phyloP scores from a whole-genome alignment of 2,797 vertebrate genomes.

The Gorsachius magnificus region DNA sequence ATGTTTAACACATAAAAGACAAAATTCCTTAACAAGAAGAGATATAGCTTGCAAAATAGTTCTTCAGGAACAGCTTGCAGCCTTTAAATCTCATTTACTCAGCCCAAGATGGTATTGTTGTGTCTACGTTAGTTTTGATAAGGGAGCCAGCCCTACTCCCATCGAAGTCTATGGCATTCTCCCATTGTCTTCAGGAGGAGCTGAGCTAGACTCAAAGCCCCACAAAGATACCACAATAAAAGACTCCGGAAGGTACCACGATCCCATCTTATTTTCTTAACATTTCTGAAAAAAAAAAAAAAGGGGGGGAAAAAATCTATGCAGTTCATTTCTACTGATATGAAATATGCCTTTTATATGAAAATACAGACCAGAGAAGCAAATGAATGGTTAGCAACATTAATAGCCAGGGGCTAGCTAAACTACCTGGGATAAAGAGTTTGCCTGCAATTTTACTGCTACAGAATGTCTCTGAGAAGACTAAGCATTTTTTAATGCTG shows the following conservation, averaged over 20 bases:
- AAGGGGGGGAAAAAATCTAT: not conserved
- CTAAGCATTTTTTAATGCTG: not conserved
- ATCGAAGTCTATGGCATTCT: not conserved
- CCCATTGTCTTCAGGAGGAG: not conserved
- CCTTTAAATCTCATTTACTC: slow-evolving; percentile 24
- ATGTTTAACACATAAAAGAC: slow-evolving; percentile 27
- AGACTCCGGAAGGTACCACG: not conserved
- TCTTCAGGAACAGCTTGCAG: slow-evolving; percentile 6
- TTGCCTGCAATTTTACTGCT: not conserved
- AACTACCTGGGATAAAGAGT: not conserved
- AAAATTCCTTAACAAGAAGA: slow-evolving; percentile 50
- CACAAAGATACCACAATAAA: not conserved
- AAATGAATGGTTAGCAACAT: not conserved
- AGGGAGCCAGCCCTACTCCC: not conserved
- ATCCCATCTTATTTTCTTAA: not conserved
- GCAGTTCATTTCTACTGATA: not conserved
- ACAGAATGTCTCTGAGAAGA: not conserved
- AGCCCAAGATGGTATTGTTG: slow-evolving; percentile 2
- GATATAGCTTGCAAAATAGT: slow-evolving; percentile 21
- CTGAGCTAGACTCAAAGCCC: not conserved
- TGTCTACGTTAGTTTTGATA: not conserved
- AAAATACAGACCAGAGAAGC: slow-evolving; percentile 1
- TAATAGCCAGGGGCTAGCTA: not conserved
- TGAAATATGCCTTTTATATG: not conserved
- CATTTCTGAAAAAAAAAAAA: not conserved